Base-by-base conservation (phyloP, 92 coral and sea anemone species). In the Montipora capitata region DNA sequence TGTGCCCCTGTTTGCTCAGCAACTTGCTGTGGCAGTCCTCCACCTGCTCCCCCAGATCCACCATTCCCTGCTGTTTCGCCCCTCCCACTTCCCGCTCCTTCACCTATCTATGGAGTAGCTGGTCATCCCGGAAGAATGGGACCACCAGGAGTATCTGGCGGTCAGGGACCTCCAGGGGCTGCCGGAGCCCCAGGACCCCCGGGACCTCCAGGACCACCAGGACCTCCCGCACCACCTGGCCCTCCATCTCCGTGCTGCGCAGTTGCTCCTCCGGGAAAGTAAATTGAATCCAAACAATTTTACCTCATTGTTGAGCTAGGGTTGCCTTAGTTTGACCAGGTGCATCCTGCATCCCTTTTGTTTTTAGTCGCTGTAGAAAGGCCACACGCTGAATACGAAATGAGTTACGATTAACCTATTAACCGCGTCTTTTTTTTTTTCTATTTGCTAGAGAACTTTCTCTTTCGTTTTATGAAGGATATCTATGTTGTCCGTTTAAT, bases 151-250 rank as follows among this genome's bases (percentile, higher is more conserved):
- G 58, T 79, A 3, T 20, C 81, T 41, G 93, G 94, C 16, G 90
- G 91, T 9, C 72, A 52, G 35, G 97, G 97, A 16, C 67, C 77
- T 17, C 83, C 76, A 20, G 97, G 97, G 41, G 39, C 68, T 18
- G 68, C 71, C 2, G 97, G 97, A 41, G 80, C 41, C 4, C 67
- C 87, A 56, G 99, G 99, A 13, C 89, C 89, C 18, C 82, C 87
- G 1, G 97, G 97, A 48, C 88, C 86, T 39, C 87, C 92, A 35
- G 98, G 98, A 52, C 41, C 72, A 16, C 87, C 91, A 17, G 98
- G 98, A 17, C 81, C 82, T 4, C 89, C 88, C 39, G 95, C 94
- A 5, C 73, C 43, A 2, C 76, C 75, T 10, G 94, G 88, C 38
- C 79, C 69, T 1, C 87, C 90, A 44, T 68, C 90, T 17, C 85